Percentiles rank a stretch among this genome's conserved stretches.
phyloP scores from a whole-genome alignment of 2,113 vertebrate genomes.

The Thalassoma bifasciatum region DNA sequence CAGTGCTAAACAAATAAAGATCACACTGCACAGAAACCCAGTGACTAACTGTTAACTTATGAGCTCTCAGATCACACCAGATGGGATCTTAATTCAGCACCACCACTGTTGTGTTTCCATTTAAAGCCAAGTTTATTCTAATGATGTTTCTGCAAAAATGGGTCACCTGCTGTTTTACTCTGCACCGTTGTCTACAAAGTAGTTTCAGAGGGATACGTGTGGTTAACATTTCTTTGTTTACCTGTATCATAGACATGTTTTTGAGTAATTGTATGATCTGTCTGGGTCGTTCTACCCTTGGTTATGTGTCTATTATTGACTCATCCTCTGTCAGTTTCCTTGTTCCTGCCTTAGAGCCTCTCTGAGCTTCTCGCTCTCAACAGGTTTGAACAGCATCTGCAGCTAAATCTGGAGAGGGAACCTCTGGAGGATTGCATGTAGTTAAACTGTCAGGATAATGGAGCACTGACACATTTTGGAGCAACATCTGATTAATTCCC shows the following conservation, averaged over 20 bases:
- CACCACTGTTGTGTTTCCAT: slow-evolving; percentile 1
- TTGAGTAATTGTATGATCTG: slow-evolving; percentile 44
- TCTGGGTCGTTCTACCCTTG: slow-evolving; percentile 40
- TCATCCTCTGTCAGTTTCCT: slow-evolving; percentile 47
- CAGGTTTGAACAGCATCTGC: slow-evolving; percentile 63
- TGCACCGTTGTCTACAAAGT: slow-evolving; percentile 18
- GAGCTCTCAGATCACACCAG: slow-evolving; percentile 33
- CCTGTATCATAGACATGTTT: slow-evolving; percentile 22
- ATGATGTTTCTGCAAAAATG: slow-evolving; percentile 43
- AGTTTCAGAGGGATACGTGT: slow-evolving; percentile 19
- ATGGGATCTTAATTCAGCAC: slow-evolving; percentile 24
- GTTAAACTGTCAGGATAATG: slow-evolving; percentile 68
- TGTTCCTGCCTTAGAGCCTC: slow-evolving; percentile 48
- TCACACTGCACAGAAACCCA: neutral
- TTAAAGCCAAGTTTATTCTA: slow-evolving; percentile 28
- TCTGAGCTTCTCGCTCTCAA: slow-evolving; percentile 65
- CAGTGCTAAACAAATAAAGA: neutral
- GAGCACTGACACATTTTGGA: slow-evolving; percentile 61
- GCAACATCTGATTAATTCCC: slow-evolving; percentile 60
- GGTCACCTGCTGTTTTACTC: slow-evolving; percentile 45
- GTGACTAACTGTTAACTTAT: slow-evolving; percentile 18
- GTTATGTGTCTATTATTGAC: slow-evolving; percentile 35
- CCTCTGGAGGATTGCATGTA: slow-evolving; percentile 56
- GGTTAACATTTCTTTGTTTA: slow-evolving; percentile 31
- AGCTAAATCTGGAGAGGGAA: slow-evolving; percentile 60